Base-by-base conservation (phyloP, 2,888 invertebrate species). In the Coleophora flavipennella region DNA sequence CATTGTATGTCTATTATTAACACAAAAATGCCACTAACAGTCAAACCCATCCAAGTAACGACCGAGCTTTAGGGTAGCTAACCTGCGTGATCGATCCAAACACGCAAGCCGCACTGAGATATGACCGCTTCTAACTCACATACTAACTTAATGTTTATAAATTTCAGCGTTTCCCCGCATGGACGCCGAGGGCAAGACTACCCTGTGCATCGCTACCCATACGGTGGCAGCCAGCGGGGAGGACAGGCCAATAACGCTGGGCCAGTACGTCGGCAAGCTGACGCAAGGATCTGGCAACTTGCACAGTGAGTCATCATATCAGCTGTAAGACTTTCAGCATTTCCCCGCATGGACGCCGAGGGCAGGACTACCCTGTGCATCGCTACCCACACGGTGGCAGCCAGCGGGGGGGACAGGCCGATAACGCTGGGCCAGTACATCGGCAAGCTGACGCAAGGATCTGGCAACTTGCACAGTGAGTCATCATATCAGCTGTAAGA, bases 341-440 rank as follows among this genome's bases (percentile, higher is more conserved):
- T 97, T 67, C 86, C 98, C 13, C 87, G 96, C 25, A 94, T 95
- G 75, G 90, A 91, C 51, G 87, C 91, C 31, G 95, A 96, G 57
- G 97, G 97, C 13, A 93, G 92, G 29, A 97, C 97, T 0, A 93
- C 96, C 25, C 73, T 99, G 13, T 92, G 93, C 55, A 89, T 98
- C 41, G 87, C 97, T 42, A 67, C 73, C 1, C 48, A 54, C 51
- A 57, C 69, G 7, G 92, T 93, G 29, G 89, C 89, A n/a, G 90
- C 91, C 9, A 86, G 89, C 0, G 62, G 90, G 37, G 90, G 89
- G 13, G 88, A 91, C 35, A 92, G 95, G 36, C 92, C 95, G 0
- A 90, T 96, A 2, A 91, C 93, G 2, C 86, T 98, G 4, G 95
- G 94, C 0, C 89, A 92, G 48, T 79, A 94, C 45, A 90, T 95